These are phyloP conservation scores for Philereme vetulata DNA, from an alignment of 2,888 invertebrate species.

Conservation along the genomic window DNA sequence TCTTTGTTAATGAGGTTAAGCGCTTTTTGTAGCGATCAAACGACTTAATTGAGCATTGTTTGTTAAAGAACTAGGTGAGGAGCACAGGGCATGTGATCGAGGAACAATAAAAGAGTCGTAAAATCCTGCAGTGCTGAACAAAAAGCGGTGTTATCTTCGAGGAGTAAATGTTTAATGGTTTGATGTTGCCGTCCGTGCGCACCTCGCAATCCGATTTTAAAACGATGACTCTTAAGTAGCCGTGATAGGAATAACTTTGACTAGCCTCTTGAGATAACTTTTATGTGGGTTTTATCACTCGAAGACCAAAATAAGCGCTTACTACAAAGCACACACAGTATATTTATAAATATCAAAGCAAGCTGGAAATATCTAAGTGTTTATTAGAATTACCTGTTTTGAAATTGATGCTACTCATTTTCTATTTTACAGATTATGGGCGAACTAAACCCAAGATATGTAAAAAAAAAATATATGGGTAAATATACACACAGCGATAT, in stretches of 20 bases:
- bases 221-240: slow-evolving; percentile 74
- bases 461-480: no score
- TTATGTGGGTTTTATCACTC: slow-evolving; percentile 35
- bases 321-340: no score
- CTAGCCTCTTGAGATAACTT: slow-evolving; percentile 65
- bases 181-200: slow-evolving; percentile 59
- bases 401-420: no score
- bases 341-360: no score
- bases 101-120: slow-evolving; percentile 74
- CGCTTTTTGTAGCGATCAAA: slow-evolving; percentile 50
- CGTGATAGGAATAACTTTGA: slow-evolving; percentile 74
- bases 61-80: slow-evolving; percentile 63
- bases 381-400: no score
- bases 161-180: slow-evolving; percentile 77
- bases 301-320: slow-evolving; percentile 13
- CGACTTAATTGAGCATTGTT: slow-evolving; percentile 58
- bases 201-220: slow-evolving; percentile 73
- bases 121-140: slow-evolving; percentile 70
- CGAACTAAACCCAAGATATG: no score
- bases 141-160: slow-evolving; percentile 75
- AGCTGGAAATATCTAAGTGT: no score
- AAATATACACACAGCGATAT: no score
- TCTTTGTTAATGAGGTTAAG: slow-evolving; percentile 38
- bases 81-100: slow-evolving; percentile 63
- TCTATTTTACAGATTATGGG: no score